A percentile compares a stretch with the other conserved stretches of the same genome.
These are phyloP conservation scores for Chamaedrilus cognettii DNA, from an alignment of 2,888 invertebrate species.

Conservation along the genomic window DNA sequence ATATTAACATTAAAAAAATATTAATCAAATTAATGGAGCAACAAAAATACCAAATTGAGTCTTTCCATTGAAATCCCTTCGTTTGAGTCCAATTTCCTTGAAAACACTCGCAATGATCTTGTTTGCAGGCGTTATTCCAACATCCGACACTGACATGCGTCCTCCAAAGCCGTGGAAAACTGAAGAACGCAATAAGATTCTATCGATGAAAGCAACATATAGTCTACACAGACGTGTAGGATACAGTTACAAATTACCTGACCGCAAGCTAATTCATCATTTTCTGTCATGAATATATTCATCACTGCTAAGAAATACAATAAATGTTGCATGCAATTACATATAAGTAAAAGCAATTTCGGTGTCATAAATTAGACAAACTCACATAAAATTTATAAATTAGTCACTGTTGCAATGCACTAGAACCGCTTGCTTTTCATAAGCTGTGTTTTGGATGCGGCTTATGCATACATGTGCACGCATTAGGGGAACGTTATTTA, in stretches of 20 bases:
- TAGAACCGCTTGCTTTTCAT: too few species aligned
- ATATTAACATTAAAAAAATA: too few species aligned
- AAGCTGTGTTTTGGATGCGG: too few species aligned
- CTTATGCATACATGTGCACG: too few species aligned
- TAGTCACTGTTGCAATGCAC: too few species aligned
- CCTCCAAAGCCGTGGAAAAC: conserved; percentile 43
- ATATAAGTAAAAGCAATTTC: too few species aligned
- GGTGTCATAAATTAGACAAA: too few species aligned
- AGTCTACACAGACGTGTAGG: background rate
- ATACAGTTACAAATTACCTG: background rate
- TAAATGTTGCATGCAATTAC: too few species aligned
- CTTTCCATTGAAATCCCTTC: conserved; percentile 39
- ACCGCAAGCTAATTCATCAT: background rate
- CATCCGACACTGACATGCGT: conserved; percentile 36
- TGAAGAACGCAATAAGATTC: conserved; percentile 8
- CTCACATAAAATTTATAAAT: too few species aligned
- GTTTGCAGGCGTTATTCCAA: conserved; percentile 33
- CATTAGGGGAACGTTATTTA: too few species aligned
- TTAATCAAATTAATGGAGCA: background rate
- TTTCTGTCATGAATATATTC: background rate
- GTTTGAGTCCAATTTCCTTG: conserved; percentile 39
- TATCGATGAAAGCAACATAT: background rate
- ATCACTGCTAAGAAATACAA: too few species aligned
- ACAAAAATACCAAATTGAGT: conserved; percentile 34
- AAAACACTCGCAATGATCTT: conserved; percentile 34